Percentiles rank a stretch among this genome's conserved stretches.
These are phyloP conservation scores for Spheniscus humboldti DNA, from an alignment of 2,797 vertebrate genomes.

Conservation along the genomic window DNA sequence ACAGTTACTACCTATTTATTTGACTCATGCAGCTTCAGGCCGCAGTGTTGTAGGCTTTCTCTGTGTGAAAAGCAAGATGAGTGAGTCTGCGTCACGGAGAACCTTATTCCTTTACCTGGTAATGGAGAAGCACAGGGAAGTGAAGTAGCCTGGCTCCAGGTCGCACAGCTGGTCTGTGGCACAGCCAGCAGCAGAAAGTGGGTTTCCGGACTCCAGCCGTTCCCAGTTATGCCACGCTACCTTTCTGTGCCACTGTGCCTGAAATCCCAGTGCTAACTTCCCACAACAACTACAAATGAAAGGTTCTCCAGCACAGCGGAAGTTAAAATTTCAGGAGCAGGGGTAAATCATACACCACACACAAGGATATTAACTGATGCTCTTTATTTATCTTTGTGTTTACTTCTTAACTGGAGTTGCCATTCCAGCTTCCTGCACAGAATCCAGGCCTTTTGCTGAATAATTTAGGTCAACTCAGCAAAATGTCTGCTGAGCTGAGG, in stretches of 20 bases:
- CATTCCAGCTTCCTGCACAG: not conserved
- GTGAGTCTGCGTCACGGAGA: not conserved
- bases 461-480: not conserved
- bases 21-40: not conserved
- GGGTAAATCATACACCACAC: conserved; percentile 10
- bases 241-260: not conserved
- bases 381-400: conserved; percentile 10
- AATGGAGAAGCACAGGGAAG: not conserved
- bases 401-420: not conserved
- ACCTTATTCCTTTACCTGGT: not conserved
- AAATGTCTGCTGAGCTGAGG: not conserved
- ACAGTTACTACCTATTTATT: not conserved
- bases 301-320: not conserved
- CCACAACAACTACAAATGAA: not conserved
- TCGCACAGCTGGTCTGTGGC: not conserved
- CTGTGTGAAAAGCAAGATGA: not conserved
- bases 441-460: not conserved
- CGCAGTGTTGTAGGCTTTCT: not conserved
- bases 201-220: not conserved
- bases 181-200: not conserved
- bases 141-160: not conserved
- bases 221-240: accelerated
- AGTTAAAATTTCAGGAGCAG: not conserved
- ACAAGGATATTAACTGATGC: not conserved
- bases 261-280: not conserved